Base-by-base conservation (phyloP, 1,140 invertebrate species). In the Procambarus virginalis region DNA sequence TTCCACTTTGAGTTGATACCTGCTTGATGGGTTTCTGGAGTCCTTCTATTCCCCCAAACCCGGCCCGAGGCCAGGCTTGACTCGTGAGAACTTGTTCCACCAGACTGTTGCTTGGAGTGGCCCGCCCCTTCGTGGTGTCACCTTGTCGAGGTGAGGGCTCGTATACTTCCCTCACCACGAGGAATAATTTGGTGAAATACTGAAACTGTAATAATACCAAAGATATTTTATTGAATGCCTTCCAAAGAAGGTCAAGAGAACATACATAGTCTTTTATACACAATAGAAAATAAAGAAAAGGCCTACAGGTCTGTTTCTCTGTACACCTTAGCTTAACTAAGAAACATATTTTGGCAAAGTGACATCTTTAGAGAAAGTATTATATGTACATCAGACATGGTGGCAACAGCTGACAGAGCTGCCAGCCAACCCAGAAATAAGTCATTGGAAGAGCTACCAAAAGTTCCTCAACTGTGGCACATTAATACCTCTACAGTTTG, bases 161-260 rank as follows among this genome's bases (percentile, higher is more conserved):
- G 34, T 34, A 1, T 34, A 34, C 34, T 0, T 34, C 34, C 34
- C 34, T 34, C 34, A 34, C 34, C 34, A 34, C 1, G 34, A 34
- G 51, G 8, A 55, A 55, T 55, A 55, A 55, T 55, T 55, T 8
- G 12, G 51, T n/a, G 68, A 73, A 73, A 34, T 10, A 5, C 34
- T n/a, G 20, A 73, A 73, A 73, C 68, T 6, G n/a, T 4, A 60
- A 46, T 22, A 70, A 48, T 75, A 84, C 82, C 68, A 75, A 84
- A 84, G 79, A 81, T 81, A 81, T 60, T 81, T 81, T 81, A 81
- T 81, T 81, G 79, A 81, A 58, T 58, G 55, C 79, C 79, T 81
- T 55, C 51, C 22, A 58, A 55, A 55, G 45, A 64, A 20, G 64
- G 60, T 64, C 82, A 45, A 60, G 81, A 34, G 64, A 49, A 84